Evolutionary conservation across 2,113 vertebrate species (phyloP).

Genomic region (Istiophorus platypterus): DNA sequence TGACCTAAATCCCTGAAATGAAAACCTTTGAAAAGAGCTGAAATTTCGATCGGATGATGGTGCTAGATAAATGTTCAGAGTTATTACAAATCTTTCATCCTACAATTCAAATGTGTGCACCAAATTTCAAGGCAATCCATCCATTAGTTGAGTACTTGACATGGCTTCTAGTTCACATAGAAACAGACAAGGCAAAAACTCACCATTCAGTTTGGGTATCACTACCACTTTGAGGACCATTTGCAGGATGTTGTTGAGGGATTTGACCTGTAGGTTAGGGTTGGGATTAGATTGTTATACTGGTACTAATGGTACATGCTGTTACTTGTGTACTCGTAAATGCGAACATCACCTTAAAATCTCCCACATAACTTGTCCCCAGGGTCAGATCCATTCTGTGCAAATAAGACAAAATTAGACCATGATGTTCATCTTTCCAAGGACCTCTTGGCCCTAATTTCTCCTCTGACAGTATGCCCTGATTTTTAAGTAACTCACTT

Average conservation of each 20-base stretch:
- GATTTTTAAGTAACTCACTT: conserved; percentile 69
- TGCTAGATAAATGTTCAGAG: too few species aligned
- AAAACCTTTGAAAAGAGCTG: too few species aligned
- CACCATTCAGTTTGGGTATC: conserved; percentile 80
- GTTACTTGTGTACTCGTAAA: conserved; percentile 8
- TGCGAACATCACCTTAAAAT: conserved; percentile 76
- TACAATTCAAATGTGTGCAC: too few species aligned
- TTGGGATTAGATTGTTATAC: background rate
- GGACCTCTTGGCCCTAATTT: conserved; percentile 27
- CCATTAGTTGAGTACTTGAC: background rate
- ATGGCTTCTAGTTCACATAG: too few species aligned
- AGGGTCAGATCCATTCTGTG: conserved; percentile 79
- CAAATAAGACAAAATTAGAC: conserved; percentile 56
- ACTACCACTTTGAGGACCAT: conserved; percentile 73
- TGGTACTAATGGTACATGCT: background rate
- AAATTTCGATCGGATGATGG: too few species aligned
- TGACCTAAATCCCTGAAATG: too few species aligned
- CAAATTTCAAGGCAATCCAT: too few species aligned
- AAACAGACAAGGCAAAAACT: conserved; percentile 31
- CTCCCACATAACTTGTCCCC: conserved; percentile 78
- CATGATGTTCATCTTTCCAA: conserved; percentile 29
- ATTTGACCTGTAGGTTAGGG: conserved; percentile 67
- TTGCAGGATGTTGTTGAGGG: conserved; percentile 69
- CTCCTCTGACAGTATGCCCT: background rate
- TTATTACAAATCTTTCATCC: too few species aligned